Conservation (phyloP, 2,113 vertebrate species). For the Tragelaphus scriptus region DNA sequence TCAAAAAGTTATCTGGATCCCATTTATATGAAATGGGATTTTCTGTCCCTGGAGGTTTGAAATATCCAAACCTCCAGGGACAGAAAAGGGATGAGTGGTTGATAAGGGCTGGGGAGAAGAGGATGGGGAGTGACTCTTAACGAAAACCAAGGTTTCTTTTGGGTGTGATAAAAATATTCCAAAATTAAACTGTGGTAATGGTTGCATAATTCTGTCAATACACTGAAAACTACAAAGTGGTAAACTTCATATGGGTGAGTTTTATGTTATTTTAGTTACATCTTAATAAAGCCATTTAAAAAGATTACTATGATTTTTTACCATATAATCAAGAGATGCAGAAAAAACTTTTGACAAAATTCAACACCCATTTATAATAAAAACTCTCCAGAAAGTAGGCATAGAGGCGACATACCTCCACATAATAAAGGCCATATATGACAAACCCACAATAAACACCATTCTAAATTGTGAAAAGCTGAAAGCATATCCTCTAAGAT, state of each 20-base stretch:
- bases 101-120: not conserved
- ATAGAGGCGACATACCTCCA: not conserved
- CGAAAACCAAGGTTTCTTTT: not conserved
- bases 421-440: not conserved
- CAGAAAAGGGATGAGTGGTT: not conserved
- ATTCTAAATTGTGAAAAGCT: not conserved
- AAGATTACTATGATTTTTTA: not conserved
- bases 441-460: not conserved
- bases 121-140: not conserved
- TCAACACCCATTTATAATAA: not conserved
- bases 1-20: slow-evolving; percentile 19
- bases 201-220: not conserved
- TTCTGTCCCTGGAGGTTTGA: too few relatives aligned
- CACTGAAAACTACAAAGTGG: not conserved
- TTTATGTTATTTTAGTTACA: not conserved
- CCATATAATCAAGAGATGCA: not conserved
- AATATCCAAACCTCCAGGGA: not conserved
- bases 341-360: not conserved
- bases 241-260: not conserved
- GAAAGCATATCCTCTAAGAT: not conserved
- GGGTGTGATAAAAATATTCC: not conserved
- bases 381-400: not conserved
- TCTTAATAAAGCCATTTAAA: not conserved
- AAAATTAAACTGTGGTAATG: not conserved
- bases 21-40: not conserved